phyloP scores from a whole-genome alignment of 2,888 invertebrate species.

The Slavum lentiscoides region DNA sequence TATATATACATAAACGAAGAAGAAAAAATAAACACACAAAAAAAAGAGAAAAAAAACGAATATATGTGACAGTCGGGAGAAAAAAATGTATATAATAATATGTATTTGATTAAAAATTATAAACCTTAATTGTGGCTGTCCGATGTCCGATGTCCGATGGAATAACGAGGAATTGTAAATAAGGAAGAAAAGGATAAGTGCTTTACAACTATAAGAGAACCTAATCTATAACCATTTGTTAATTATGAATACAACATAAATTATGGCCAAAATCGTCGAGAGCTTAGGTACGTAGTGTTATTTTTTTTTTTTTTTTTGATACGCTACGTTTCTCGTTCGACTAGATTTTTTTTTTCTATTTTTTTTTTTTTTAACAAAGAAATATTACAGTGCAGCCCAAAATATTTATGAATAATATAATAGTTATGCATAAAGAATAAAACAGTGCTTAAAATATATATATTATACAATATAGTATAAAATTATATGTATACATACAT shows the following conservation, averaged over 20 bases:
- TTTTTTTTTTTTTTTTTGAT: too few species aligned
- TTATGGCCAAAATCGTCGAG: too few species aligned
- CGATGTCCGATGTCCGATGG: too few species aligned
- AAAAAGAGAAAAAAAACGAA: too few species aligned
- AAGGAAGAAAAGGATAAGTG: constrained; percentile 38
- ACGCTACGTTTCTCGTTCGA: constrained; percentile 13
- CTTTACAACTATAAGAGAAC: constrained; percentile 1
- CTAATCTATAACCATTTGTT: constrained; percentile 9
- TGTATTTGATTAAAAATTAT: too few species aligned
- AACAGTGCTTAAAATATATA: constrained; percentile 37
- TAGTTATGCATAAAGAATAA: constrained; percentile 30
- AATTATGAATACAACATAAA: too few species aligned
- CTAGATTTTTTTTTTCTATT: constrained; percentile 17
- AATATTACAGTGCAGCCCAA: constrained; percentile 43
- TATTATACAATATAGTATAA: not conserved
- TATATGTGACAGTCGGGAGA: too few species aligned
- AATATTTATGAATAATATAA: constrained; percentile 35
- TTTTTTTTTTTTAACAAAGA: constrained; percentile 10
- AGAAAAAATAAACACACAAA: not conserved
- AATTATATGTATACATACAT: too few species aligned
- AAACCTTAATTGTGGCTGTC: too few species aligned
- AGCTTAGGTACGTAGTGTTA: too few species aligned
- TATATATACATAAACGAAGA: too few species aligned
- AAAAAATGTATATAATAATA: too few species aligned
- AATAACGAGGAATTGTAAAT: not conserved